A percentile compares a stretch with the other conserved stretches of the same genome.
These are phyloP conservation scores for Piprites chloris DNA, from an alignment of 2,113 vertebrate species.

Conservation along the genomic window DNA sequence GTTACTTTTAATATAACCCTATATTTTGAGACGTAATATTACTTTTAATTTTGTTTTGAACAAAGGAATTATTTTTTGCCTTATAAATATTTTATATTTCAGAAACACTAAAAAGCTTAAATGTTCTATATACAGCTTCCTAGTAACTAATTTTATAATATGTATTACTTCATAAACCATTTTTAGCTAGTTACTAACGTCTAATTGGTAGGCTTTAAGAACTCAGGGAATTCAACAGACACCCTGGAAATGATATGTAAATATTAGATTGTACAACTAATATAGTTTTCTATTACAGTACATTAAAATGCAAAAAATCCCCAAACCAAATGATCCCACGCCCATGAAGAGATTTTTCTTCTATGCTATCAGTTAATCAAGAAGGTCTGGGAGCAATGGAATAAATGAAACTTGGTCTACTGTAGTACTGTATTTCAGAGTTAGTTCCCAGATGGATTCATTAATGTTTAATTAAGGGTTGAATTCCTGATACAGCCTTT, in stretches of 20 bases:
- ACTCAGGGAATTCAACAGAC: background rate
- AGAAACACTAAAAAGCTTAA: background rate
- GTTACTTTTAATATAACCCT: background rate
- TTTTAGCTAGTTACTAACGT: background rate
- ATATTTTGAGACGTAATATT: background rate
- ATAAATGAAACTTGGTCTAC: background rate
- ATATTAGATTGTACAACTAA: background rate
- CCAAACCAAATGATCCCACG: rapidly evolving
- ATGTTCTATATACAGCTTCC: background rate
- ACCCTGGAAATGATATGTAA: background rate
- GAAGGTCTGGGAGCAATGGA: background rate
- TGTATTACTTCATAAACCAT: background rate
- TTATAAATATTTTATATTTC: background rate
- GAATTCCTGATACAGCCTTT: constrained; percentile 22
- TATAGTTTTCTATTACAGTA: background rate
- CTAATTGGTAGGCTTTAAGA: background rate
- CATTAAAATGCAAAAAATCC: background rate
- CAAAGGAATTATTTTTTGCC: background rate
- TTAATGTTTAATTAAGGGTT: constrained; percentile 34
- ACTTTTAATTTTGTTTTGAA: background rate
- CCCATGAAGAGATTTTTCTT: background rate
- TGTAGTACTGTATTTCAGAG: background rate
- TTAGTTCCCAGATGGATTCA: constrained; percentile 19
- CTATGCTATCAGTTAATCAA: background rate
- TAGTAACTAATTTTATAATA: background rate